phyloP scores from a whole-genome alignment of 2,888 invertebrate genomes.

The Embidobia sp. region DNA sequence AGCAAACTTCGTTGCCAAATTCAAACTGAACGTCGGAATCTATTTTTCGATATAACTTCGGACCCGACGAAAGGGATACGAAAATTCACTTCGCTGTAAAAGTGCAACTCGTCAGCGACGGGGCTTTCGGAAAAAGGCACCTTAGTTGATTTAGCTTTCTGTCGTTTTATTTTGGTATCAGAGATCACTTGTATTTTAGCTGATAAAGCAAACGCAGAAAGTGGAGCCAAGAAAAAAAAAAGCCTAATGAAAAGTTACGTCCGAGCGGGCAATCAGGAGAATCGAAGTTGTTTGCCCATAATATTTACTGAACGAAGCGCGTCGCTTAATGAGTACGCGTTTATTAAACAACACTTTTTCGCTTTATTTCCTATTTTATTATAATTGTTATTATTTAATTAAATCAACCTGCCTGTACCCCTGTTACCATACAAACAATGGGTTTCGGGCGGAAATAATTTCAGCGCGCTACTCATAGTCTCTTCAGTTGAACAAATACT shows the following conservation, averaged over 20 bases:
- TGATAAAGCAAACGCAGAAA: too few species aligned
- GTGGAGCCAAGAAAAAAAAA: too few species aligned
- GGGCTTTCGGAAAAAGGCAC: conserved; percentile 2
- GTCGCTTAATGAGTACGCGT: too few species aligned
- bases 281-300: too few species aligned
- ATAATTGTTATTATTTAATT: conserved; percentile 38
- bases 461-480: conserved; percentile 47
- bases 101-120: conserved; percentile 2
- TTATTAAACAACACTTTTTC: not conserved
- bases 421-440: conserved; percentile 43
- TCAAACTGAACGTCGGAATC: conserved; percentile 2
- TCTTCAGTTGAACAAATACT: conserved; percentile 50
- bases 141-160: not conserved
- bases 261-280: too few species aligned
- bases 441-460: conserved; percentile 54
- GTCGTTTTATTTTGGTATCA: too few species aligned
- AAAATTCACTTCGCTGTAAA: conserved; percentile 11
- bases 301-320: too few species aligned
- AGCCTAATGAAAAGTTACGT: too few species aligned
- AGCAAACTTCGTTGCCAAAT: not conserved
- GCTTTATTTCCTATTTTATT: not conserved
- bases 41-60: conserved; percentile 18
- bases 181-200: too few species aligned
- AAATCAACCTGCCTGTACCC: conserved; percentile 40
- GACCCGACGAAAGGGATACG: not conserved